Conservation (phyloP, 2,113 vertebrate genomes). For the Tichodroma muraria region DNA sequence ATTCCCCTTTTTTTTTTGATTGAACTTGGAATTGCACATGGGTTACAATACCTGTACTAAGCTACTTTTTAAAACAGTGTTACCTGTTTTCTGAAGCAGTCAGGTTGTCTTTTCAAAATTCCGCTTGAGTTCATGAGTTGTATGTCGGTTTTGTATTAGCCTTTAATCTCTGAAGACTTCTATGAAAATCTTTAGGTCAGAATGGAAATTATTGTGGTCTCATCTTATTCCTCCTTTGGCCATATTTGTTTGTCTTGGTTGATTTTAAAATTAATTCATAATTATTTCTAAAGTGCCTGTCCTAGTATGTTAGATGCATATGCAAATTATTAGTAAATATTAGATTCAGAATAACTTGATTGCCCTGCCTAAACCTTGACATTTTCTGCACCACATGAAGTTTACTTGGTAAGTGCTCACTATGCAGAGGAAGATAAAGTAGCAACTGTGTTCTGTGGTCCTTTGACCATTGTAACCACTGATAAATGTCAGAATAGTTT, state of each 20-base stretch:
- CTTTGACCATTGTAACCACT: not conserved
- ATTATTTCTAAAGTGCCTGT: conserved; percentile 56
- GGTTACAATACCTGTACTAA: not conserved
- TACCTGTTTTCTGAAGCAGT: not conserved
- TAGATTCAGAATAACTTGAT: not conserved
- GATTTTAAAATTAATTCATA: not conserved
- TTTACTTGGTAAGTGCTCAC: not conserved
- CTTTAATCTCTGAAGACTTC: not conserved
- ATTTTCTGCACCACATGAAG: not conserved
- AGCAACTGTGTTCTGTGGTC: not conserved
- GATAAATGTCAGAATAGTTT: not conserved
- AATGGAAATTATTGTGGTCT: not conserved
- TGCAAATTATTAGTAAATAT: not conserved
- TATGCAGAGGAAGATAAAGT: conserved; percentile 28
- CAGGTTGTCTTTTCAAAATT: not conserved
- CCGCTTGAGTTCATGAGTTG: not conserved
- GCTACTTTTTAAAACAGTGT: not conserved
- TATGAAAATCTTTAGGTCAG: not conserved
- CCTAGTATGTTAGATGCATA: not conserved
- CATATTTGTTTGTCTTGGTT: not conserved
- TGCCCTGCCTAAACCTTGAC: not conserved
- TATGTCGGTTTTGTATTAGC: not conserved
- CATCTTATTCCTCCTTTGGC: not conserved
- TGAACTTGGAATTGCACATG: not conserved
- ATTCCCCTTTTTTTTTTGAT: not conserved